These are phyloP conservation scores for Atlantisia rogersi DNA, from an alignment of 2,113 vertebrate species.

Conservation along the genomic window DNA sequence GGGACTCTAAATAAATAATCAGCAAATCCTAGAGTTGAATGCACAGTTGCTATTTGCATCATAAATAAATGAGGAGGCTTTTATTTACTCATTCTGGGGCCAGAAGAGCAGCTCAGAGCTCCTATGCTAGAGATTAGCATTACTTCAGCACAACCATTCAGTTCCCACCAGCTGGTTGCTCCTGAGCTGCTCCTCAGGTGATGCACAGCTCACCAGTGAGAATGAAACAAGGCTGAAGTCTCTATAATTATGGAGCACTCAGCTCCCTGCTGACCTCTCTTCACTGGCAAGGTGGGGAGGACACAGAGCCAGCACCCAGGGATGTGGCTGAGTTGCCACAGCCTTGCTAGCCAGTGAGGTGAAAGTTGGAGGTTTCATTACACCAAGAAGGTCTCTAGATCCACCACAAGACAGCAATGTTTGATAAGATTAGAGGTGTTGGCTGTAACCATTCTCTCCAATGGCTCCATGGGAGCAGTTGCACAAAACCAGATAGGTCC, in stretches of 20 bases:
- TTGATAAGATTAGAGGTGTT: background rate
- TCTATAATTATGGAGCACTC: rapidly evolving
- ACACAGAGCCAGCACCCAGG: background rate
- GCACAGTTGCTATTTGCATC: constrained; percentile 79
- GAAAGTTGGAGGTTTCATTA: background rate
- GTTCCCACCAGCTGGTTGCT: constrained; percentile 1
- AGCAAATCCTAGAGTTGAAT: constrained; percentile 75
- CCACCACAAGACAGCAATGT: background rate
- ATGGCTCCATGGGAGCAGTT: background rate
- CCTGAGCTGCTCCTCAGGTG: background rate
- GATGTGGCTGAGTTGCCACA: background rate
- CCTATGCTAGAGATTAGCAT: background rate
- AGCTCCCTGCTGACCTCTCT: background rate
- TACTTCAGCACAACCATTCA: background rate
- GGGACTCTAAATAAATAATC: constrained; percentile 86
- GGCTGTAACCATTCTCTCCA: background rate
- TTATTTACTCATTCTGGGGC: constrained; percentile 76
- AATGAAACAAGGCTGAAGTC: background rate
- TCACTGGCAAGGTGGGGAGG: background rate
- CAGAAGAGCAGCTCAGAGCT: background rate
- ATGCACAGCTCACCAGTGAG: background rate
- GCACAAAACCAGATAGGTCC: background rate
- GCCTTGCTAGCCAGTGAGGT: background rate
- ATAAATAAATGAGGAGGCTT: constrained; percentile 87
- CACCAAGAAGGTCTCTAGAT: background rate